Conservation (phyloP, 2,797 vertebrate species). For the Harpia harpyja region DNA sequence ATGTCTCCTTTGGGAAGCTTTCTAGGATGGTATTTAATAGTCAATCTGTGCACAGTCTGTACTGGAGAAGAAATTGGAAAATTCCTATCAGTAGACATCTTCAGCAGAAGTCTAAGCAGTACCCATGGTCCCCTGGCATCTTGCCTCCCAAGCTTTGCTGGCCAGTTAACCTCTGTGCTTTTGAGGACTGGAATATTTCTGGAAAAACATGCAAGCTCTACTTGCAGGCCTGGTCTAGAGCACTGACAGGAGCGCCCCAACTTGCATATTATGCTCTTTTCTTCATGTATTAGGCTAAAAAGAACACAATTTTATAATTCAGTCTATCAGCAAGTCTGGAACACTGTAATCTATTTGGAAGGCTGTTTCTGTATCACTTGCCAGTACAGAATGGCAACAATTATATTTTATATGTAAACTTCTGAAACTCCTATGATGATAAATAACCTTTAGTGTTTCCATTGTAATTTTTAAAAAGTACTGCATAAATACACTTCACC, state of each 20-base stretch:
- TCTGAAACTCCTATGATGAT: background rate
- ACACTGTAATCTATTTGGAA: background rate
- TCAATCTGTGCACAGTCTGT: background rate
- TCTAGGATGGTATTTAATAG: background rate
- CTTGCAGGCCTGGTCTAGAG: background rate
- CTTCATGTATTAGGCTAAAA: background rate
- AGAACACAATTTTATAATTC: background rate
- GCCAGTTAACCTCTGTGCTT: background rate
- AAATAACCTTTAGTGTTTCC: background rate
- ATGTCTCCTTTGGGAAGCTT: background rate
- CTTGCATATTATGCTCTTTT: background rate
- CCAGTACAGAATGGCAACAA: background rate
- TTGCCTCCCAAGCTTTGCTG: background rate
- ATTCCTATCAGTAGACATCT: background rate
- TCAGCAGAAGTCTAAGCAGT: background rate
- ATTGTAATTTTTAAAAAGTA: background rate
- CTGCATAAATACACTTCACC: background rate
- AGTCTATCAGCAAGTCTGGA: background rate
- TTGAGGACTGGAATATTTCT: background rate
- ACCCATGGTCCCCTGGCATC: background rate
- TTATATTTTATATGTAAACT: background rate
- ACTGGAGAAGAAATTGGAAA: background rate
- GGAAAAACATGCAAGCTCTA: background rate
- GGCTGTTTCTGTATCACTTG: background rate
- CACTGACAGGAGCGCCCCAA: background rate